Conservation (phyloP, 2,113 vertebrate genomes). For the Camarhynchus parvulus region DNA sequence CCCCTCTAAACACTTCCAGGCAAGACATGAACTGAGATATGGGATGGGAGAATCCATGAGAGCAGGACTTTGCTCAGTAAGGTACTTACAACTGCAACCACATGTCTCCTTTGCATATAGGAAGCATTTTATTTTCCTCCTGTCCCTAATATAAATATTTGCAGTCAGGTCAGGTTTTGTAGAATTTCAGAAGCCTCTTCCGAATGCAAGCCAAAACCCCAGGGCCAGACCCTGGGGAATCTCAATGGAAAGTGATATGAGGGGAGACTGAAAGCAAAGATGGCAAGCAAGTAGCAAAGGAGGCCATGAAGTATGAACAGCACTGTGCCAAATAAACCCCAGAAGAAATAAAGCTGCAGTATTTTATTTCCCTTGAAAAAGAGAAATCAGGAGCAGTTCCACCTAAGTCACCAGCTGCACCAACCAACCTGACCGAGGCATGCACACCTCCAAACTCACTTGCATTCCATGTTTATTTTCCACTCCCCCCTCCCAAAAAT, state of each 20-base stretch:
- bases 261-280: not conserved
- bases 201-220: not conserved
- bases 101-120: not conserved
- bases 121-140: not conserved
- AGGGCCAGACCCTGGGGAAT: not conserved
- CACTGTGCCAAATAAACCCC: not conserved
- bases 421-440: not conserved
- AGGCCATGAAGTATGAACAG: not conserved
- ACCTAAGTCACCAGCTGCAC: not conserved
- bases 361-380: not conserved
- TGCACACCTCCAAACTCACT: not conserved
- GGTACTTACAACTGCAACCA: not conserved
- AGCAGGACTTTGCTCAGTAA: not conserved
- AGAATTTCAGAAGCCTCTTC: not conserved
- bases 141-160: not conserved
- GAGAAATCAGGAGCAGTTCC: not conserved
- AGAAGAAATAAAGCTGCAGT: not conserved
- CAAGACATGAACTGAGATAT: too few relatives aligned
- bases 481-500: not conserved
- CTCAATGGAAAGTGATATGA: not conserved
- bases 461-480: not conserved
- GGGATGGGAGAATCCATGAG: not conserved
- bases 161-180: not conserved
- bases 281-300: not conserved
- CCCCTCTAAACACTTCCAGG: not conserved